These are phyloP conservation scores for Narcine bancroftii DNA, from an alignment of 2,113 vertebrate species.

Conservation along the genomic window DNA sequence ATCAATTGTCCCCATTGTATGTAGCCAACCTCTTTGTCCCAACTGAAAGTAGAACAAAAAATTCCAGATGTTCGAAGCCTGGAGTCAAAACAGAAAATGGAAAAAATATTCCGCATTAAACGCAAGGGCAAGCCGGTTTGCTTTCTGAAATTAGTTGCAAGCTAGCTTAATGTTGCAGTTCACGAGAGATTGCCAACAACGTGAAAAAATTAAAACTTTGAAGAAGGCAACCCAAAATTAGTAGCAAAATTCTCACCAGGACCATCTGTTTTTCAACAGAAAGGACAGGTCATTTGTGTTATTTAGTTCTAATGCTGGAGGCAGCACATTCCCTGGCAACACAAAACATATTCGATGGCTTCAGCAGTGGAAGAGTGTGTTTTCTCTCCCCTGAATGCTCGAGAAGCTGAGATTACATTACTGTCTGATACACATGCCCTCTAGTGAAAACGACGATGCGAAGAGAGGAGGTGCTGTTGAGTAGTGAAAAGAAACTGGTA, in stretches of 20 bases:
- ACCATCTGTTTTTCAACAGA: conserved; percentile 4
- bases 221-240: background rate
- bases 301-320: background rate
- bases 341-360: background rate
- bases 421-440: conserved; percentile 32
- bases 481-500: conserved; percentile 16
- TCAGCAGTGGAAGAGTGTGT: background rate
- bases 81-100: background rate
- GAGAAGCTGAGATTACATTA: background rate
- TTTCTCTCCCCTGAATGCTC: background rate
- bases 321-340: background rate
- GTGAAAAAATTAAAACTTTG: background rate
- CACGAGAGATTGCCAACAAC: background rate
- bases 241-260: background rate
- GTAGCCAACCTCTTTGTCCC: background rate
- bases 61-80: background rate
- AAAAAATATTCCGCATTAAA: background rate
- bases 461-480: conserved; percentile 9
- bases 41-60: background rate
- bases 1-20: background rate
- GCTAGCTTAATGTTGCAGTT: conserved; percentile 5
- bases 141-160: background rate
- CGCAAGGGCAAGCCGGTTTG: background rate
- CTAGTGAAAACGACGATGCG: conserved; percentile 12
- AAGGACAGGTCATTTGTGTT: no score